These are phyloP conservation scores for Drosophila melanica DNA, from an alignment of 1,140 invertebrate genomes.

Conservation along the genomic window DNA sequence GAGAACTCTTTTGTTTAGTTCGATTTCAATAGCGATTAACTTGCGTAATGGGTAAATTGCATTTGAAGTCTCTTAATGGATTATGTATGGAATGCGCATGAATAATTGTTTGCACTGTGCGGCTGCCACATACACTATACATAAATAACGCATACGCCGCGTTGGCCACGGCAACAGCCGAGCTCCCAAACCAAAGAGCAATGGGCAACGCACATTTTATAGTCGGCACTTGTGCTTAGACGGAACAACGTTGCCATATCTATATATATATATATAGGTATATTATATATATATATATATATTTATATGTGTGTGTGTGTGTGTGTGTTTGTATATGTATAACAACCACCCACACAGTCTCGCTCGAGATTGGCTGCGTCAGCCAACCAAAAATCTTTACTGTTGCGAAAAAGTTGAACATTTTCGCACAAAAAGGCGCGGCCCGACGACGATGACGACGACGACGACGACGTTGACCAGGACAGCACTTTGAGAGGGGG, in stretches of 20 bases:
- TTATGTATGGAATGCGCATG: constrained; percentile 48
- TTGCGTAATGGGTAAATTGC: constrained; percentile 21
- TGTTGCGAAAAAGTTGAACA: constrained; percentile 82
- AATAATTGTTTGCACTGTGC: constrained; percentile 37
- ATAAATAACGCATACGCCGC: constrained; percentile 71
- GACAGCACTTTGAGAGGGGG: constrained; percentile 8
- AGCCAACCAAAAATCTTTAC: constrained; percentile 83
- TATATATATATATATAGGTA: constrained; percentile 27
- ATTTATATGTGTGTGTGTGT: background rate
- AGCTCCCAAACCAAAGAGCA: background rate
- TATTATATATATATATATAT: constrained; percentile 21
- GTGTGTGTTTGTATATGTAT: constrained; percentile 36
- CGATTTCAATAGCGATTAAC: constrained; percentile 16
- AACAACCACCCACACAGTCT: constrained; percentile 53
- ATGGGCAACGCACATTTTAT: constrained; percentile 40
- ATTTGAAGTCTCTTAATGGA: constrained; percentile 37
- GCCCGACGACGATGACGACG: constrained; percentile 36
- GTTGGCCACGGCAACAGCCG: constrained; percentile 28
- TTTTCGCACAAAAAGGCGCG: constrained; percentile 82
- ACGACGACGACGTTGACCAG: constrained; percentile 9
- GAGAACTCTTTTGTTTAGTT: constrained; percentile 5
- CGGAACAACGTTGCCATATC: constrained; percentile 20
- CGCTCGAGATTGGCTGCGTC: constrained; percentile 79
- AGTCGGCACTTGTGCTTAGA: constrained; percentile 51
- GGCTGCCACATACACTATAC: constrained; percentile 48